Base-by-base conservation (phyloP, 2,888 invertebrate genomes). In the Cephus pygmeus region DNA sequence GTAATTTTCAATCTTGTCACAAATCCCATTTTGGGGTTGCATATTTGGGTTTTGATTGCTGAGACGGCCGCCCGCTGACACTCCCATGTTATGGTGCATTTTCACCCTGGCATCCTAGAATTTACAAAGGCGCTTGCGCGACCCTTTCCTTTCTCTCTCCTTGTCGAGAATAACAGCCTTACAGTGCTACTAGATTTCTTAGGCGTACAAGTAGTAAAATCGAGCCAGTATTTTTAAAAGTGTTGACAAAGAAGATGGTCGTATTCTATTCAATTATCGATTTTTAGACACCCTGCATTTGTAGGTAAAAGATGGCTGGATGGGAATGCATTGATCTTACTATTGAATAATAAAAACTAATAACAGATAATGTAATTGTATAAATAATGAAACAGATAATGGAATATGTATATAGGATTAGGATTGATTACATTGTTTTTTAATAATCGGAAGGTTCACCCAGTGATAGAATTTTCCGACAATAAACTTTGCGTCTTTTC, bases 1-100 rank as follows among this genome's bases (percentile, higher is more conserved):
- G 91, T 94, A 95, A 87, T 92, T 92, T 88, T 95, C 95, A 83
- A 95, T 92, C 93, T 94, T 94, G 90, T 95, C 94, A 92, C 95
- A 94, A 90, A 94, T 93, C 89, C 93, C 94, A 79, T 87, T 89
- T 81, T 88, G 86, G 78, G 89, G 87, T 85, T 89, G 90, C 88
- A 90, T 89, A 81, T 85, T 85, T 77, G 85, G 81, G 84, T 87
- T 90, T 86, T 88, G 87, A 83, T 85, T 84, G 79, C 84, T 85
- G 84, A 86, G 88, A 84, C 88, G 90, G 83, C 87, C 88, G 85
- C 87, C 85, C 84, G 87, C 84, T 85, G 89, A 88, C 88, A 90
- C 89, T 89, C 89, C 90, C 89, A 88, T 88, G 88, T 88, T 88
- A 88, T 88, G 88, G 88, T 89, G 89, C 90, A 90, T 90, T 87